phyloP scores from a whole-genome alignment of 2,113 vertebrate genomes.

The Clarias gariepinus region DNA sequence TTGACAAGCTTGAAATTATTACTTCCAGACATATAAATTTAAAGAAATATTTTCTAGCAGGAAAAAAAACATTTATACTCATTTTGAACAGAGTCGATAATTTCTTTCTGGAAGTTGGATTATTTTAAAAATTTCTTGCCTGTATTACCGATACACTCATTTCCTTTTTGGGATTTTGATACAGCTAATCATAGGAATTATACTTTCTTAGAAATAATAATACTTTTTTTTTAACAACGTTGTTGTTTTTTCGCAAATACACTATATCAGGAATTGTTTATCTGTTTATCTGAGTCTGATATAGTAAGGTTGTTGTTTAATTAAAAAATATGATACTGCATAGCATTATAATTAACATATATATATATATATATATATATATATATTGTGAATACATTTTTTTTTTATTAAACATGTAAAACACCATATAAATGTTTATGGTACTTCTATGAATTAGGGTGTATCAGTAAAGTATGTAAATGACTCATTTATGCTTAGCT shows the following conservation, averaged over 20 bases:
- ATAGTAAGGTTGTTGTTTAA: neutral
- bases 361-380: too few species aligned
- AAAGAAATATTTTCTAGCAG: neutral
- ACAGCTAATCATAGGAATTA: neutral
- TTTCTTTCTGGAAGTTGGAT: neutral
- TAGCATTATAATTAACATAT: neutral
- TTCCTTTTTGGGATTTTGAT: neutral
- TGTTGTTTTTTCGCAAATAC: neutral
- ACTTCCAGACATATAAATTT: neutral
- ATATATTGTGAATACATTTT: neutral
- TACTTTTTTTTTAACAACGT: too few species aligned
- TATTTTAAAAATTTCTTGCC: neutral
- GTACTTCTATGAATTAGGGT: constrained; percentile 17
- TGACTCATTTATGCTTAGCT: constrained; percentile 35
- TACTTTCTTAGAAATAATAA: neutral
- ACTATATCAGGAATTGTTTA: neutral
- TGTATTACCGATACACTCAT: neutral
- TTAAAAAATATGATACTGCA: neutral
- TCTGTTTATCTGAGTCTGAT: neutral
- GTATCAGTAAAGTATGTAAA: constrained; percentile 29
- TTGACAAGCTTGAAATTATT: neutral
- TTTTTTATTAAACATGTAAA: neutral
- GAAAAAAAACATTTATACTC: neutral
- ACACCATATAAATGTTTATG: neutral
- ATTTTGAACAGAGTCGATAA: neutral